Conservation (phyloP, 2,113 vertebrate genomes). For the Merops nubicus region DNA sequence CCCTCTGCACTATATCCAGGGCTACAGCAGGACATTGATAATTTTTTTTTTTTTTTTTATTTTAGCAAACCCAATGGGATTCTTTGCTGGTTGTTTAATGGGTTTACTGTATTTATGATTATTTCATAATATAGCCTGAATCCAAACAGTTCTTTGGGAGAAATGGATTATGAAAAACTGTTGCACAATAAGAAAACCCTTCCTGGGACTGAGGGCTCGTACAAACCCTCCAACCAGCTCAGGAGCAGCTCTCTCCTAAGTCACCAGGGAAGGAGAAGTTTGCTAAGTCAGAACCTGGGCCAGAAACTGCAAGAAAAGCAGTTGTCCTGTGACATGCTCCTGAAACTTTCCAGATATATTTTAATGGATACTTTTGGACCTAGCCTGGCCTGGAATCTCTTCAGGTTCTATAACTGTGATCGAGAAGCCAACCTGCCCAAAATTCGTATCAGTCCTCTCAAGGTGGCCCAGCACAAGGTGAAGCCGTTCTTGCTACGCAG, state of each 20-base stretch:
- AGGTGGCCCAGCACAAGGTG: slow-evolving; percentile 13
- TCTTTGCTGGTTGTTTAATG: background rate
- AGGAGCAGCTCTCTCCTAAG: background rate
- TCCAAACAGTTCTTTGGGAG: slow-evolving; percentile 16
- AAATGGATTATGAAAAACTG: background rate
- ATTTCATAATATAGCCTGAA: slow-evolving; percentile 33
- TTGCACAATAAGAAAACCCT: background rate
- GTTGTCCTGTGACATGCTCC: slow-evolving; percentile 9
- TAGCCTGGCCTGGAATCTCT: slow-evolving; percentile 32
- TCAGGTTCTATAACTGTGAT: slow-evolving; percentile 33
- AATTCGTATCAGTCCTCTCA: background rate
- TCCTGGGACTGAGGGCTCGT: background rate
- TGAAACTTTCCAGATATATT: slow-evolving; percentile 32
- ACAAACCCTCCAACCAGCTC: background rate
- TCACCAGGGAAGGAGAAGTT: background rate
- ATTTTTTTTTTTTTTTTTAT: no score
- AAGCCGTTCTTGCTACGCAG: background rate
- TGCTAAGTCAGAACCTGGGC: background rate
- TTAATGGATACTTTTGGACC: slow-evolving; percentile 14
- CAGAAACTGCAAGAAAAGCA: background rate
- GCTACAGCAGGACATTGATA: background rate
- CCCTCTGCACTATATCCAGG: background rate
- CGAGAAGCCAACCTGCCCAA: background rate
- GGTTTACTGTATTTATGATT: background rate
- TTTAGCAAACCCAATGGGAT: background rate